Evolutionary conservation across 2,113 vertebrate genomes (phyloP), one percentile per base, ranked within the genome.

Genomic region (Pluvianellus socialis): DNA sequence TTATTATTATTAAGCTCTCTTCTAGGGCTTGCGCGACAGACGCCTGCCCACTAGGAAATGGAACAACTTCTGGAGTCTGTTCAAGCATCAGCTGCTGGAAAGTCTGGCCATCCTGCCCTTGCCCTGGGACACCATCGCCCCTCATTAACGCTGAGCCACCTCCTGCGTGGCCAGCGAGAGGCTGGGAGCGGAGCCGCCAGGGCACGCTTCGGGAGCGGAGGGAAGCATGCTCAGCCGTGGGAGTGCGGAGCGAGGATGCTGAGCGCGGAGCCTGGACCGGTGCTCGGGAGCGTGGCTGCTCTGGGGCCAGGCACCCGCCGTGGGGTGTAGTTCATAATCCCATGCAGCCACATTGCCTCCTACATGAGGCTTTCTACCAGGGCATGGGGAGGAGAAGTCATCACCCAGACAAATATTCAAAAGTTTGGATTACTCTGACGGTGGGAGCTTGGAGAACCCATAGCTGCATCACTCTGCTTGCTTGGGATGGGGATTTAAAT

Each of bases 101-200:
- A 87, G 90, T 21, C 92, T 80, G 85, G 53, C 67, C 58, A 67
- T 80, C 21, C 85, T 90, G 92, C 62, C 88, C 92, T 92, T 90
- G 81, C 96, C 93, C 71, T 65, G 79, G 81, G 92, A 76, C 3
- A 85, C 35, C 87, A 66, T 30, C 0, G 13, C 49, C 53, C 73
- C 73, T 89, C 71, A 40, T 38, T 81, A 91, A 14, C 7, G 5
- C 38, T 0, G 1, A 35, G 89, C 68, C 73, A 63, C 70, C 66
- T 79, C 93, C 86, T 1, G 22, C 2, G 2, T 20, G 14, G 44
- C 27, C 77, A 81, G 26, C 1, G 2, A 11, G 62, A 44, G 0
- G 9, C 30, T 0, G 2, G 61, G 38, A 70, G 26, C 4, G 0
- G 71, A 68, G 86, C 58, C 71, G 88, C 42, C 56, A 42, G 73